Evolutionary conservation across 2,888 invertebrate species (phyloP), one percentile per base, ranked within the genome.

Genomic region (Lycocerus yunnanus): DNA sequence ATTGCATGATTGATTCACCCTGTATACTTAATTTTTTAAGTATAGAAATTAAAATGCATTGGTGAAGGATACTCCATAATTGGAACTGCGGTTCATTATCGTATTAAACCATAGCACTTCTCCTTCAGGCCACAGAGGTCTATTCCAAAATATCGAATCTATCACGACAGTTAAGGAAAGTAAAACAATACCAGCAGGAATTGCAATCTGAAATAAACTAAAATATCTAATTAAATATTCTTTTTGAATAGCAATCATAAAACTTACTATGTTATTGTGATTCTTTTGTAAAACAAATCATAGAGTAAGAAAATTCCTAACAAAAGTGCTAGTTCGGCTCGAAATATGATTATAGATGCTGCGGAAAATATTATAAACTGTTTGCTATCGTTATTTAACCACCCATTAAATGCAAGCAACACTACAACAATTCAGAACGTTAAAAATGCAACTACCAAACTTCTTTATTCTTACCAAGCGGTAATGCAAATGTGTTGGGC

Each of bases 61-160:
- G 11, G 6, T 9, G 91, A 95, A 95, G 94, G 94, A 95, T 95
- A 98, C 97, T 85, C 99, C 99, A 95, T 97, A 99, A 81, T 97
- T 90, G 1, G 95, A 93, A 87, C 99, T 99, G 86, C 95, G 95
- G 86, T 99, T 99, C 72, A 96, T 88, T 67, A 98, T 88, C 0
- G 96, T 93, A 86, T 99, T 99, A 88, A 95, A 99, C 93, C 95
- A 98, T 79, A 98, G 91, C 2, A 99, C 99, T 89, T 98, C 96
- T 13, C 96, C 97, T 89, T 99, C 99, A 0, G 99, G 99, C 99
- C 99, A 99, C 18, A 98, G 83, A 65, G 92, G 85, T 69, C 96
- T 90, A 73, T 91, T 90, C 99, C 99, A 99, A 87, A 99, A 97
- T 82, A 95, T 89, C 0, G 99, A 97, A 88, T 99, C 99, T 59